Evolutionary conservation across 2,113 vertebrate species (phyloP).

Genomic region (Orientallactaga bullata): DNA sequence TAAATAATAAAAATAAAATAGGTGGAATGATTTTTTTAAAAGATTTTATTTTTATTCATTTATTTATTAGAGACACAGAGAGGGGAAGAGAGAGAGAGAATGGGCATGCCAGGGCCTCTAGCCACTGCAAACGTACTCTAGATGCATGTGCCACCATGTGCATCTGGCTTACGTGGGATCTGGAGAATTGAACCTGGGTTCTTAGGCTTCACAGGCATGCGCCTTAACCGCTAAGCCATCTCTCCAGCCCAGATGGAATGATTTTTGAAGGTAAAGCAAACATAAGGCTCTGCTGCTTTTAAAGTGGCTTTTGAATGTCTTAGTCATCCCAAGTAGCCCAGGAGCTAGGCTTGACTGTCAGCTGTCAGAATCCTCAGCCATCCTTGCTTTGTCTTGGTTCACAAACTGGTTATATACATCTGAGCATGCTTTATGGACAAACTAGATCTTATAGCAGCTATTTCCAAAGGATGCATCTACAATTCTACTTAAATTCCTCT

Average conservation of each 20-base stretch:
- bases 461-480: neutral
- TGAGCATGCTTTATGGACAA: neutral
- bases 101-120: no score
- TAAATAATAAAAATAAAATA: no score
- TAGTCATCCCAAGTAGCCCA: slow-evolving; percentile 32
- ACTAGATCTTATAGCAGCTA: neutral
- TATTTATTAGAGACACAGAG: no score
- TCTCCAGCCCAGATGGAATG: neutral
- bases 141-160: no score
- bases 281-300: slow-evolving; percentile 21
- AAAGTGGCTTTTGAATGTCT: slow-evolving; percentile 18
- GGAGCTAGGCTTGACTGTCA: neutral
- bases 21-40: no score
- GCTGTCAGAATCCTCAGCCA: neutral
- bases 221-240: no score
- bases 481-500: neutral
- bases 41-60: no score
- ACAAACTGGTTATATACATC: neutral
- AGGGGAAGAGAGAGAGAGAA: no score
- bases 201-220: no score
- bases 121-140: no score
- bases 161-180: no score
- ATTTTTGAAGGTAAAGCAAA: slow-evolving; percentile 63
- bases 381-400: slow-evolving; percentile 8
- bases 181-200: no score